Evolutionary conservation across 2,797 vertebrate species (phyloP).

Genomic region (Poeciliopsis paucimaculata): DNA sequence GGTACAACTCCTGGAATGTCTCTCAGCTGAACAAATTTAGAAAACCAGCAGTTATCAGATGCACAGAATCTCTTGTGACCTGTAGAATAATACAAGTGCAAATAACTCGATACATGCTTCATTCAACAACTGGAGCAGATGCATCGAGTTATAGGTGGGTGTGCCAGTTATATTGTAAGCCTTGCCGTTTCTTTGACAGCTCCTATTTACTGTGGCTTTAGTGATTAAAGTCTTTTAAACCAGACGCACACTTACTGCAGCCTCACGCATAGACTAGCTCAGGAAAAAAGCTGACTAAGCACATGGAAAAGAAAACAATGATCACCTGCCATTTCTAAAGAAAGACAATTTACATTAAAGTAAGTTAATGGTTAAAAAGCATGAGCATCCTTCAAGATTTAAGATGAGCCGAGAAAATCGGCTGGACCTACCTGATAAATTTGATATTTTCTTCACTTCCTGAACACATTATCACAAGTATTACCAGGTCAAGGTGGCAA

Average conservation of each 20-base stretch:
- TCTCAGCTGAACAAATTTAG: constrained; percentile 42
- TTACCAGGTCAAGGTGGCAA: background rate
- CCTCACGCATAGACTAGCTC: background rate
- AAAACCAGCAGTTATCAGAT: constrained; percentile 32
- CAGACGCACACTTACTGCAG: background rate
- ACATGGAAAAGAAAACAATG: background rate
- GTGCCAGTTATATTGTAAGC: constrained; percentile 11
- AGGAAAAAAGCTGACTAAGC: background rate
- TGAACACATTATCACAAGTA: background rate
- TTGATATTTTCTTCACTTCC: background rate
- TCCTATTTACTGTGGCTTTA: constrained; percentile 12
- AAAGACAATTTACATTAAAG: background rate
- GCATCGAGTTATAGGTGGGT: constrained; percentile 8
- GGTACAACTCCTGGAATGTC: constrained; percentile 52
- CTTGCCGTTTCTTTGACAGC: constrained; percentile 5
- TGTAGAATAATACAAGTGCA: constrained; percentile 10
- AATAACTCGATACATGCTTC: constrained; percentile 27
- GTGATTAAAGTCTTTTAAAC: constrained; percentile 31
- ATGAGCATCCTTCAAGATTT: background rate
- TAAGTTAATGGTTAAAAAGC: background rate
- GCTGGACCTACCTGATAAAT: background rate
- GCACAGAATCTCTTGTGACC: constrained; percentile 28
- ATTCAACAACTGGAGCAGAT: constrained; percentile 31
- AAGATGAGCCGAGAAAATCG: background rate
- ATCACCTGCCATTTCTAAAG: background rate